Base-by-base conservation (phyloP, 2,113 vertebrate genomes). In the Oncorhynchus keta region DNA sequence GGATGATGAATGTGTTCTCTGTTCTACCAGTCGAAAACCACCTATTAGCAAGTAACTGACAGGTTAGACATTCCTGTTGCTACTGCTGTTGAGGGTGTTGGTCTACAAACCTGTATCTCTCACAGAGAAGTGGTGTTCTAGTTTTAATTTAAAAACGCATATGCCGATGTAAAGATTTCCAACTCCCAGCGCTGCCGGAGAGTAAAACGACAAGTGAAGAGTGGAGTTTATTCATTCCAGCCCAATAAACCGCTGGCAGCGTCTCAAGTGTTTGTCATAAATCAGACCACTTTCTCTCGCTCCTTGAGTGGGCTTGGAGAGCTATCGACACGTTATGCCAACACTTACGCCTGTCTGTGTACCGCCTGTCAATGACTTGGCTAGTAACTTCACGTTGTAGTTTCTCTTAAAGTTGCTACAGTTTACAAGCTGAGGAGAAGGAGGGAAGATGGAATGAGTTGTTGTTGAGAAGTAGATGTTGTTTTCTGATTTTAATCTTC, bases 361-460 rank as follows among this genome's bases (percentile, higher is more conserved):
- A 48, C 6, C 22, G 22, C 28, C 69, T 83, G 78, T 84, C 67
- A 81, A 45, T 20, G 26, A 18, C 45, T 69, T 76, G 74, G 71
- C 67, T 8, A n/a, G 16, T 69, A 48, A 69, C 28, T 45, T 11
- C 26, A 71, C 14, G 75, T 65, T 12, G 11, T 5, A 4, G 26
- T 28, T 20, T 26, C 35, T 30, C 18, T 75, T 2, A 74, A 45
- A 57, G 48, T 6, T 67, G 73, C 35, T 62, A 24, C 45, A 6
- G 39, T 28, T 11, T 20, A 66, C 11, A 2, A 18, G 1, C 28
- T 5, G 28, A 26, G 35, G 28, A 30, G 24, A 13, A 57, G 20
- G 20, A 55, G 22, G 9, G 22, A 16, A 16, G 51, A 13, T 26
- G 26, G 30, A 57, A n/a, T 24, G 75, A 76, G 24, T 26, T 64